These are phyloP conservation scores for Gymnoscelis rufifasciata DNA, from an alignment of 2,888 invertebrate genomes.

Conservation along the genomic window DNA sequence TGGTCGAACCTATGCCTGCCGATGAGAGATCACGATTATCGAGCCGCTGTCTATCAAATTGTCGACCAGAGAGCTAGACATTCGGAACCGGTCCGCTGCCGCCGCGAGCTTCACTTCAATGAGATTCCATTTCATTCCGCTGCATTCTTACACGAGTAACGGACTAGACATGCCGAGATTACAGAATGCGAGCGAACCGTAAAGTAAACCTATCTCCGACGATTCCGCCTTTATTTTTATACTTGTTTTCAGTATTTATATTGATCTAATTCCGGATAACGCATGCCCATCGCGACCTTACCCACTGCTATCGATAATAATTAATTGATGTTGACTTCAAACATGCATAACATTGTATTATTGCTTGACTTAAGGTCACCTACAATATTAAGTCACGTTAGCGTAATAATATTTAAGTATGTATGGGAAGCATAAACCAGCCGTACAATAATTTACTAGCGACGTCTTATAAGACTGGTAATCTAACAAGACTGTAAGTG, in stretches of 20 bases:
- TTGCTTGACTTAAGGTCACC: slow-evolving; percentile 30
- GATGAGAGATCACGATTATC: slow-evolving; percentile 48
- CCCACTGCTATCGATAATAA: slow-evolving; percentile 41
- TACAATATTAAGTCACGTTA: slow-evolving; percentile 24
- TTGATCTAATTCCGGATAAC: slow-evolving; percentile 23
- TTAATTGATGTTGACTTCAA: slow-evolving; percentile 39
- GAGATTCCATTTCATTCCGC: slow-evolving; percentile 76
- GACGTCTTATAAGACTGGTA: slow-evolving; percentile 25
- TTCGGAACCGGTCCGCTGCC: slow-evolving; percentile 64
- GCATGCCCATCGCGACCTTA: slow-evolving; percentile 49
- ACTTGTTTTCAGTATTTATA: slow-evolving; percentile 36
- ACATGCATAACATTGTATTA: slow-evolving; percentile 36
- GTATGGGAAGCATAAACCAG: neutral
- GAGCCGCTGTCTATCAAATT: slow-evolving; percentile 64
- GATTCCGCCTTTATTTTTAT: slow-evolving; percentile 31
- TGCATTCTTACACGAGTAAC: slow-evolving; percentile 75
- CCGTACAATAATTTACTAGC: no score
- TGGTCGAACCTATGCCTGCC: slow-evolving; percentile 27
- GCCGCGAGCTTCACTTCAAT: slow-evolving; percentile 67
- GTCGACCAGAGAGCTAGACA: slow-evolving; percentile 60
- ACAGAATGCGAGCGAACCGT: slow-evolving; percentile 36
- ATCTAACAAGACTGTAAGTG: slow-evolving; percentile 26
- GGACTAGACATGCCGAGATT: slow-evolving; percentile 56
- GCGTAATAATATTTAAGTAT: slow-evolving; percentile 7
- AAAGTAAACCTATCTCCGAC: slow-evolving; percentile 36